These are phyloP conservation scores for Gnathonemus echidnorhynchus DNA, from an alignment of 2,113 vertebrate genomes.

Conservation along the genomic window DNA sequence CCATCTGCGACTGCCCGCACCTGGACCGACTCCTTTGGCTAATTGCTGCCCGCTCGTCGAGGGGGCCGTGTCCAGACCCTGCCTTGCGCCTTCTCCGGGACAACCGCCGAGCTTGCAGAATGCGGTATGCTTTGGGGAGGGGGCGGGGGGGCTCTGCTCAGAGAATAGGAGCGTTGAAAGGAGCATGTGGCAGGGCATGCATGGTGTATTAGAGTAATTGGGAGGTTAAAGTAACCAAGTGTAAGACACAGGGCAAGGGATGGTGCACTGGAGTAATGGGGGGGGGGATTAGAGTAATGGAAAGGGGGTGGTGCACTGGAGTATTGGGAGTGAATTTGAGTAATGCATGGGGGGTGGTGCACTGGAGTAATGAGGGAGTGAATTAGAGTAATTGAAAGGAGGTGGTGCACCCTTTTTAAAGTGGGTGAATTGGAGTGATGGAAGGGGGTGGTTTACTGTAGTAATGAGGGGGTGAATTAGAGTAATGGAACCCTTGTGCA, in stretches of 20 bases:
- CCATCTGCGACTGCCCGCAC: constrained; percentile 51
- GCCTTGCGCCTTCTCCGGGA: constrained; percentile 34
- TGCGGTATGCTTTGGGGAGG: constrained; percentile 23
- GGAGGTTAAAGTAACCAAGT: neutral
- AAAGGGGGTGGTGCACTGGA: no score
- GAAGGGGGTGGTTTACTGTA: neutral
- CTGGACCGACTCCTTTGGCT: constrained; percentile 59
- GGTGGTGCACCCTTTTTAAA: neutral
- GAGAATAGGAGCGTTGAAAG: neutral
- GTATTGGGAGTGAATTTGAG: neutral
- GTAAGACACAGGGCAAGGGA: neutral
- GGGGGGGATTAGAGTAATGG: neutral
- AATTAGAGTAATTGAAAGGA: neutral
- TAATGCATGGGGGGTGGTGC: neutral
- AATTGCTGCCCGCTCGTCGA: constrained; percentile 53
- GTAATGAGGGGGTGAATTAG: neutral
- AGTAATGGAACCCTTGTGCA: neutral
- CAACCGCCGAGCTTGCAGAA: constrained; percentile 51
- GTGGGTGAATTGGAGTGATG: neutral
- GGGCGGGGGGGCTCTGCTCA: constrained; percentile 7
- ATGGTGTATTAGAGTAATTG: neutral
- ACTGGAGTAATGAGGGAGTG: neutral
- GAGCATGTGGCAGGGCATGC: neutral
- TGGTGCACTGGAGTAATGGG: neutral
- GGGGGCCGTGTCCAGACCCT: constrained; percentile 46